Conservation (phyloP, 2,888 invertebrate genomes). For the Hirtodrosophila histrioides region DNA sequence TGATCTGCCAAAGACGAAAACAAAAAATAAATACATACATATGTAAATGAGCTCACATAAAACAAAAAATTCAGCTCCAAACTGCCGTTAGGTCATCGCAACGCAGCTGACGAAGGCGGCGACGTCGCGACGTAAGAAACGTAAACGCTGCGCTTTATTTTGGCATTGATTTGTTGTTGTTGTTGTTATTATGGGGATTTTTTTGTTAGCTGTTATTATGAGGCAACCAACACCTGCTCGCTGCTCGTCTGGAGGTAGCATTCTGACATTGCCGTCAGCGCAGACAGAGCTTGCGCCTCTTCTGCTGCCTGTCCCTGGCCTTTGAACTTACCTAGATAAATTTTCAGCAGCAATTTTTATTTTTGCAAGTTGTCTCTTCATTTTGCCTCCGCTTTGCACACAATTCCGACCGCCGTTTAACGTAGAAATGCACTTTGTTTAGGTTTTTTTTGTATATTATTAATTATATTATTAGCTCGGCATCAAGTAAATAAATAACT, state of each 20-base stretch:
- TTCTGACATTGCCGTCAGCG: conserved; percentile 19
- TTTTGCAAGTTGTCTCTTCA: conserved; percentile 85
- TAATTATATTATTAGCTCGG: conserved; percentile 65
- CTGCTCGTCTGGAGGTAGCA: conserved; percentile 41
- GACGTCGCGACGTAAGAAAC: conserved; percentile 38
- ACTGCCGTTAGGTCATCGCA: conserved; percentile 71
- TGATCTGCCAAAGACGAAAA: conserved; percentile 41
- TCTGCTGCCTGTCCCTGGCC: conserved; percentile 47
- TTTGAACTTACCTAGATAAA: conserved; percentile 83
- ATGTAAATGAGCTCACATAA: conserved; percentile 12
- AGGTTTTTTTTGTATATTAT: conserved; percentile 43
- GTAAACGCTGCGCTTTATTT: conserved; percentile 56
- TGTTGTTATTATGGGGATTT: conserved; percentile 18
- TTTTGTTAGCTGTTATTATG: conserved; percentile 58
- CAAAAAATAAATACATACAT: too few species aligned
- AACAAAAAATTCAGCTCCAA: conserved; percentile 14
- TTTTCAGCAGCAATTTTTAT: conserved; percentile 84
- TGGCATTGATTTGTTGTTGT: conserved; percentile 55
- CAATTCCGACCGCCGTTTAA: conserved; percentile 39
- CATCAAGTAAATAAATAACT: conserved; percentile 67
- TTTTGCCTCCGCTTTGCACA: conserved; percentile 64
- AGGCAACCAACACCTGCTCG: conserved; percentile 73
- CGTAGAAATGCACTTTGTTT: conserved; percentile 49
- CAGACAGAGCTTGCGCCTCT: conserved; percentile 19
- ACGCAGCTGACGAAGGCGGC: conserved; percentile 43